Conservation (phyloP, 2,113 vertebrate genomes). For the Procapra przewalskii region DNA sequence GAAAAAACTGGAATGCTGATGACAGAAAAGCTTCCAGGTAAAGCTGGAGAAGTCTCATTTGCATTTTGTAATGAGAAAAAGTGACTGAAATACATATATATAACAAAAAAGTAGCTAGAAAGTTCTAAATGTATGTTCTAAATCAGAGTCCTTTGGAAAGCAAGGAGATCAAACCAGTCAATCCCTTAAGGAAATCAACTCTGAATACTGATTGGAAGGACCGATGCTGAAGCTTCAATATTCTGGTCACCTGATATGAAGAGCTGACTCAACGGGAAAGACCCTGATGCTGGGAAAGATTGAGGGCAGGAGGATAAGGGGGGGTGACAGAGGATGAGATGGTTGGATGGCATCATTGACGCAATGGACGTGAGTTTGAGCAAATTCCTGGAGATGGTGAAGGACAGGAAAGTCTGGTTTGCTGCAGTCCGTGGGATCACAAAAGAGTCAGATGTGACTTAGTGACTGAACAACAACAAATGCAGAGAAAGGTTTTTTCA, state of each 20-base stretch:
- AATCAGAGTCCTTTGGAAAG: background rate
- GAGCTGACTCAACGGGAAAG: background rate
- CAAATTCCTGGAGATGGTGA: background rate
- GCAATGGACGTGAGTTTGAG: background rate
- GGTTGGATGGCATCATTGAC: background rate
- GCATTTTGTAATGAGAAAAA: background rate
- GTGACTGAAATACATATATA: background rate
- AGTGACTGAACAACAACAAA: background rate
- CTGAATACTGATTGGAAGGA: background rate
- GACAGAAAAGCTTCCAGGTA: background rate
- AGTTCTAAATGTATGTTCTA: background rate
- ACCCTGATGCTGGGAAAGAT: background rate
- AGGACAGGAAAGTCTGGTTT: background rate
- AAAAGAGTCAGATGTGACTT: background rate
- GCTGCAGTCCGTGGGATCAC: background rate
- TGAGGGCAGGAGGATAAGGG: background rate
- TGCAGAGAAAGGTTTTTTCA: background rate
- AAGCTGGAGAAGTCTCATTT: background rate
- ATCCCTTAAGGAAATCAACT: background rate
- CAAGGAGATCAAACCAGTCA: background rate
- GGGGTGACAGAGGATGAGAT: background rate
- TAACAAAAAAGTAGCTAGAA: background rate
- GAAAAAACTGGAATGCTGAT: background rate
- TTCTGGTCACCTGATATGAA: background rate
- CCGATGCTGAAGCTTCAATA: background rate